phyloP scores from a whole-genome alignment of 2,797 vertebrate genomes.

The Lerista edwardsae region DNA sequence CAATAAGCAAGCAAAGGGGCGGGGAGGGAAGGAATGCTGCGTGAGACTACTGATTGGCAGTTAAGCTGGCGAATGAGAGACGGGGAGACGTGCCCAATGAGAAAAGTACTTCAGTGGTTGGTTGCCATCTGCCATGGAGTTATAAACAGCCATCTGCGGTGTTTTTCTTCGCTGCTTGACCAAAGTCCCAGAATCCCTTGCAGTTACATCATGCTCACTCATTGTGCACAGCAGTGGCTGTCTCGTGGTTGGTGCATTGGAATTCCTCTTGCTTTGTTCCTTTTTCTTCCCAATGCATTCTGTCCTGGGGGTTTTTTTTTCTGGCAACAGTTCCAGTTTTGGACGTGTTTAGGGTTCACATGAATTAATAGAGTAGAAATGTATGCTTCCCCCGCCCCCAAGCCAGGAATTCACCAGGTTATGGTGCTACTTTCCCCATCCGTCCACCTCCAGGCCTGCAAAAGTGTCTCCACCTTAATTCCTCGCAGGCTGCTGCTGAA shows the following conservation, averaged over 20 bases:
- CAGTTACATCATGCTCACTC: neutral
- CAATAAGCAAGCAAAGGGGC: constrained; percentile 42
- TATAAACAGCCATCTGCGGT: neutral
- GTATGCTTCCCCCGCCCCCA: no score
- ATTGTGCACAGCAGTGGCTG: rapidly evolving
- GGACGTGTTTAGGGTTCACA: neutral
- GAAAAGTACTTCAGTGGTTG: no score
- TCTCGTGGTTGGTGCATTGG: neutral
- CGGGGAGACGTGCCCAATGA: no score
- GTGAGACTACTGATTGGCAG: neutral
- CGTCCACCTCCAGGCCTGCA: neutral
- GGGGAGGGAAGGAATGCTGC: neutral
- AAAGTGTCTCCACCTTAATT: neutral
- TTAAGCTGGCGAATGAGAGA: neutral
- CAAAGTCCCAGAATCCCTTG: neutral
- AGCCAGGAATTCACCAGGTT: neutral
- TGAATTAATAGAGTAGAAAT: neutral
- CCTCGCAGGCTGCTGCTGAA: neutral
- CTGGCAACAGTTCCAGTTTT: neutral
- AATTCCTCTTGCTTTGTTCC: no score
- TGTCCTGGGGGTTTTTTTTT: no score
- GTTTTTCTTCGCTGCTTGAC: neutral
- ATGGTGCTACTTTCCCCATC: neutral
- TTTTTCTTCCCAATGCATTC: no score
- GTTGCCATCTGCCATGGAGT: no score